Evolutionary conservation across 2,888 invertebrate species (phyloP), one percentile per base, ranked within the genome.

Genomic region (Vannuccia rotundouncinata): DNA sequence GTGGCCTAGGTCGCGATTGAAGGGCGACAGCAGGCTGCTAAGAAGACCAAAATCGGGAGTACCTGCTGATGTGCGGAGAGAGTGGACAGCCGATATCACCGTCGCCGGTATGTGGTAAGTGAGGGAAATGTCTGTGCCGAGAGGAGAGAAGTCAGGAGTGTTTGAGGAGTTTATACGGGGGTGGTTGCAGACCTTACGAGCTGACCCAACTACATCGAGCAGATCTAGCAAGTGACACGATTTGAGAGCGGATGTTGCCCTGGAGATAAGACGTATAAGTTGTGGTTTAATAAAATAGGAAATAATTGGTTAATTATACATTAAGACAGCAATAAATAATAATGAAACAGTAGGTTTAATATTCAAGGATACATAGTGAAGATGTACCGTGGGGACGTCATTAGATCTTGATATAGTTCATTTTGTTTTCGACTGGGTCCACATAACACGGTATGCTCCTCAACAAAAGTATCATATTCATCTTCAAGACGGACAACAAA

Each of bases 331-430:
- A 45, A 5, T 13, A 45, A 45, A 45, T 45, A 45, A 45, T 5
- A 13, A 17, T 45, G 17, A 17, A 13, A 13, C 17, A 45, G 45
- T 45, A 17, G 45, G 17, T 13, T 5, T 45, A 45, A 45, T 45
- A 17, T 13, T 45, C 10, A 45, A n/a, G n/a, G n/a, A n/a, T n/a
- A n/a, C n/a, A n/a, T n/a, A n/a, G n/a, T n/a, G n/a, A n/a, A n/a
- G n/a, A n/a, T n/a, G 45, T 66, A 66, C 66, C 66, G 66, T 66
- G 66, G 25, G 25, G 66, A 66, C 17, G 66, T 66, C 25, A 66
- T 66, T 5, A 66, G 10, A 66, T 66, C 22, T 2, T 66, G 66
- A 22, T 66, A 66, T 17, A 66, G 66, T 66, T 5, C 25, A 22
- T 66, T 66, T 27, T 66, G 66, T 66, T 66, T 17, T 5, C 22